Conservation (phyloP, 1,140 invertebrate species). For the Metopolophium dirhodum region DNA sequence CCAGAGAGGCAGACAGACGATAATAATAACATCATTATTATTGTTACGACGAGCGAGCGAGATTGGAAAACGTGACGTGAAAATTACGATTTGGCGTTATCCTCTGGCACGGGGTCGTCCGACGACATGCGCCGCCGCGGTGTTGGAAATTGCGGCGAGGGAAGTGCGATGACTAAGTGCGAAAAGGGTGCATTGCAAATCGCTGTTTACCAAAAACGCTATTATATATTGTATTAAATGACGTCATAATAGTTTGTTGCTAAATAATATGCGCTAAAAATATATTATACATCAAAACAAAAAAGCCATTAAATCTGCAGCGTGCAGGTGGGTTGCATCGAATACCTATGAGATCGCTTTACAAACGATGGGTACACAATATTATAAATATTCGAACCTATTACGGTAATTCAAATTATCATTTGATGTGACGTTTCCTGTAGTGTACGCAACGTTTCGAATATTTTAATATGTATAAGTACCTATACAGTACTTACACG, state of each 20-base stretch:
- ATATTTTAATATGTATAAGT: not conserved
- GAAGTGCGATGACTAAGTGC: conserved; percentile 50
- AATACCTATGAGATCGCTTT: not conserved
- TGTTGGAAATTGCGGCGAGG: not conserved
- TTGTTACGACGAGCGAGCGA: not conserved
- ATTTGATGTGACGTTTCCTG: not conserved
- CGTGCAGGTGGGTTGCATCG: not conserved
- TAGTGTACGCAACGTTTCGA: not conserved
- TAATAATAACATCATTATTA: not conserved
- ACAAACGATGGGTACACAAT: not conserved
- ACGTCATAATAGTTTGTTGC: conserved; percentile 22
- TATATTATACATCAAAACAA: not conserved
- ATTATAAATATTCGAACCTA: not conserved
- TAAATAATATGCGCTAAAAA: not conserved
- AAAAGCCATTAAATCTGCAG: not conserved
- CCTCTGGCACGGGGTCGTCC: not conserved
- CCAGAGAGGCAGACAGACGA: no score
- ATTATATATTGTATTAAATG: conserved; percentile 18
- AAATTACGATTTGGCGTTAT: not conserved
- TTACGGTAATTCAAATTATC: not conserved
- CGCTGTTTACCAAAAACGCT: not conserved
- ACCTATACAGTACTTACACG: not conserved
- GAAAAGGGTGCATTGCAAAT: conserved; percentile 41
- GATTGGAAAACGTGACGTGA: not conserved
- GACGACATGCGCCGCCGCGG: not conserved